Conservation (phyloP, 2,113 vertebrate species). For the Thermophis baileyi region DNA sequence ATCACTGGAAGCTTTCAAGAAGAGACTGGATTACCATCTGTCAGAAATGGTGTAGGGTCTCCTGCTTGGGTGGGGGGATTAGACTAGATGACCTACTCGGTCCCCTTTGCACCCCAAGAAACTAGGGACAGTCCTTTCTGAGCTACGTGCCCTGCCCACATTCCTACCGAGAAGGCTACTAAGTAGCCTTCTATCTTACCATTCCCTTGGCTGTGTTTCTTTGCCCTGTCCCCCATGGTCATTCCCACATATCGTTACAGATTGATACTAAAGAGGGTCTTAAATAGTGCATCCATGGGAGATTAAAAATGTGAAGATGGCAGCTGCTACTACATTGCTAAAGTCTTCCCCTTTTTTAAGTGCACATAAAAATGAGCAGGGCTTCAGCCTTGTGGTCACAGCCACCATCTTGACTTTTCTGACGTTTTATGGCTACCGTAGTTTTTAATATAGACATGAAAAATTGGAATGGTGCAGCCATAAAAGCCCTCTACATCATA, state of each 20-base stretch:
- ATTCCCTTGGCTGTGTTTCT: neutral
- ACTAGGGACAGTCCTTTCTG: neutral
- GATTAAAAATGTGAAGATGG: neutral
- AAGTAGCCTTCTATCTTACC: neutral
- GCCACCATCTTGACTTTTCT: neutral
- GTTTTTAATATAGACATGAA: neutral
- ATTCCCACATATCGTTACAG: neutral
- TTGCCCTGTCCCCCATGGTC: neutral
- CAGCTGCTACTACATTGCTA: neutral
- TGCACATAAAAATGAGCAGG: neutral
- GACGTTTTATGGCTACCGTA: neutral
- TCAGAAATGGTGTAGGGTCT: too few species aligned
- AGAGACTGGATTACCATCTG: too few species aligned
- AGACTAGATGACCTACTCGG: neutral
- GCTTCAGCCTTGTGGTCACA: neutral
- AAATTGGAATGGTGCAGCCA: neutral
- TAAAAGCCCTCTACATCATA: neutral
- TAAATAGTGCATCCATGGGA: neutral
- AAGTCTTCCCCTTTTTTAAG: neutral
- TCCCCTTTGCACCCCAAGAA: neutral
- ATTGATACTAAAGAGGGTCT: neutral
- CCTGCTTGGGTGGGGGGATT: too few species aligned
- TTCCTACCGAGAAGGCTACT: neutral
- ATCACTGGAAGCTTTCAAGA: too few species aligned
- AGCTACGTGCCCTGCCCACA: neutral